Evolutionary conservation across 2,113 vertebrate genomes (phyloP), one percentile per base, ranked within the genome.

Genomic region (Bubo bubo): DNA sequence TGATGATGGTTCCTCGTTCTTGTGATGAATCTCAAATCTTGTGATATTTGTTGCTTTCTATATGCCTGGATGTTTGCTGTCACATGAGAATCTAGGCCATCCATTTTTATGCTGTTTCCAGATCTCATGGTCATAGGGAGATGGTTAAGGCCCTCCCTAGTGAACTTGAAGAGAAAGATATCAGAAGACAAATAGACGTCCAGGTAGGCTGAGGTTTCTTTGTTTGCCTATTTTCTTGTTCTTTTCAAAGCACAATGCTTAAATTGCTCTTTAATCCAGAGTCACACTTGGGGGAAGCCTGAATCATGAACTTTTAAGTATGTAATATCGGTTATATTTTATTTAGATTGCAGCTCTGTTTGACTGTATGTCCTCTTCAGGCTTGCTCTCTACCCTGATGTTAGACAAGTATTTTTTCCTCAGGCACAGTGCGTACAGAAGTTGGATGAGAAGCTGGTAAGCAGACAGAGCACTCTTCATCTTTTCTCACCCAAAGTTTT

Each of bases 31-130:
- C 13, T 67, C 81, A 37, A 56, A 73, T 82, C 74, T 74, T 66
- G 81, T 91, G 79, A 63, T 95, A 79, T 95, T 94, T 94, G 58
- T 62, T 90, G 66, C 77, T 73, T 90, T 79, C 67, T 75, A 55
- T 66, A 47, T 41, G 30, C 41, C 63, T 94, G 50, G 23, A 73
- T 79, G 66, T 89, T 91, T 85, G n/a, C 9, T 17, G 77, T 62
- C 85, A 73, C 66, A 55, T 77, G 88, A 27, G 75, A 94, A 74
- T 23, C 50, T 4, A 2, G 94, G 45, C 41, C 2, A 0, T 58
- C 32, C n/a, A 6, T 86, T 94, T 90, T 92, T 64, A 19, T 62
- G 41, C 71, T 76, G 45, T 80, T 96, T 83, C 55, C 88, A 27
- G 19, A 3, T 93, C 82, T 77, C 59, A 49, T 3, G 2, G 63